These are phyloP conservation scores for Aphelenchoides fujianensis DNA, from an alignment of 1,140 invertebrate genomes.

Conservation along the genomic window DNA sequence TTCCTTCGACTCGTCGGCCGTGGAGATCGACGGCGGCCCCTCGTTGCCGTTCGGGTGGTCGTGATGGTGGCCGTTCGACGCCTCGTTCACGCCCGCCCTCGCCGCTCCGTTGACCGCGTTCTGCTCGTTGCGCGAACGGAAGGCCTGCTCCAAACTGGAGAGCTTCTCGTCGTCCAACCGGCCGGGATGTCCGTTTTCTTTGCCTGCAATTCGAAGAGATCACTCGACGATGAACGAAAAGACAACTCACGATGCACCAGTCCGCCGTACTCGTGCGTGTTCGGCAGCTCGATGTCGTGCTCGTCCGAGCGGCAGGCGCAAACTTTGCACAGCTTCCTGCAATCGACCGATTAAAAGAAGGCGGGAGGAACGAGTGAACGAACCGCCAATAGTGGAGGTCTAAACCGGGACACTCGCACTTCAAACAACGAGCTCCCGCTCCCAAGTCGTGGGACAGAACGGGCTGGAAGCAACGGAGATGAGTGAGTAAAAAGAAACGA, in stretches of 20 bases:
- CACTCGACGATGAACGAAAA: conserved; percentile 10
- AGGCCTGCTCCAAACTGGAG: neutral
- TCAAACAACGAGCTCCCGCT: conserved; percentile 73
- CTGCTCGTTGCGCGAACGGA: conserved; percentile 1
- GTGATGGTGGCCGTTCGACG: neutral
- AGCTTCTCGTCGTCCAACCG: neutral
- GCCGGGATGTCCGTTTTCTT: conserved; percentile 6
- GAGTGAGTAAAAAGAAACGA: too few species aligned
- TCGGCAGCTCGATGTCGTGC: conserved; percentile 70
- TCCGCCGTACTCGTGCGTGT: conserved; percentile 40
- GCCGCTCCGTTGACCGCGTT: too few species aligned
- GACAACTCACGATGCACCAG: conserved; percentile 30
- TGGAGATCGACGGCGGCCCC: neutral
- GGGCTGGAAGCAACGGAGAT: neutral
- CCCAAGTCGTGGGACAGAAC: conserved; percentile 75
- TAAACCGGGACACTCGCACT: conserved; percentile 72
- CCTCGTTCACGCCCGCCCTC: too few species aligned
- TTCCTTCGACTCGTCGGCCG: neutral
- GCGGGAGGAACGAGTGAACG: too few species aligned
- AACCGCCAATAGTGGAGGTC: conserved; percentile 86
- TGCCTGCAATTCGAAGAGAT: conserved; percentile 43
- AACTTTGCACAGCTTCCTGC: conserved; percentile 70
- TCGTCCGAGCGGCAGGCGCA: conserved; percentile 80
- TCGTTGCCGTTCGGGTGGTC: neutral
- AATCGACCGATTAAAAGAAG: too few species aligned